Conservation (phyloP, 2,113 vertebrate genomes). For the Lagopus muta region DNA sequence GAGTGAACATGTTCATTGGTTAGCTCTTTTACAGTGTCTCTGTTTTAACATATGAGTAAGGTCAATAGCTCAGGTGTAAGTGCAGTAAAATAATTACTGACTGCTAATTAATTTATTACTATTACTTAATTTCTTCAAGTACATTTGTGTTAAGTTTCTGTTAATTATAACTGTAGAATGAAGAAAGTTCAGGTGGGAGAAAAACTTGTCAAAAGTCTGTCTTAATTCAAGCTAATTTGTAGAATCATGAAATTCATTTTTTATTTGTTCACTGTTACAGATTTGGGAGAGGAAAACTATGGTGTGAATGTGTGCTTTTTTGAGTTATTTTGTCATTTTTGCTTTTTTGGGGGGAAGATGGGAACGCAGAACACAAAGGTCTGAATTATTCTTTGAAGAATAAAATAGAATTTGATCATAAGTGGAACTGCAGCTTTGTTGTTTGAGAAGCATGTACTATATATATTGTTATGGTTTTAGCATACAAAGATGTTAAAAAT, state of each 20-base stretch:
- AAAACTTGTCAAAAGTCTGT: neutral
- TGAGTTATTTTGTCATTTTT: neutral
- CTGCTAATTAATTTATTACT: constrained; percentile 34
- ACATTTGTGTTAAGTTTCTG: constrained; percentile 8
- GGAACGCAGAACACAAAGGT: neutral
- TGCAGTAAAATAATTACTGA: constrained; percentile 49
- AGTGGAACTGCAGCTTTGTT: neutral
- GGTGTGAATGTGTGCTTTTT: neutral
- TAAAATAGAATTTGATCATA: neutral
- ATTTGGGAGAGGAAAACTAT: neutral
- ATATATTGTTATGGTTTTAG: neutral
- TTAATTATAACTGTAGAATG: constrained; percentile 35
- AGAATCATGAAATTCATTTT: neutral
- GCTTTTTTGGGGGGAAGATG: neutral
- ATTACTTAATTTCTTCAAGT: constrained; percentile 30
- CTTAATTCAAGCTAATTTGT: constrained; percentile 10
- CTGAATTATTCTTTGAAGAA: neutral
- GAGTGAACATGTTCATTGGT: neutral
- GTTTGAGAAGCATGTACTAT: neutral
- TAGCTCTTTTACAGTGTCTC: neutral
- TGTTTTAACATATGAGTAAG: constrained; percentile 15
- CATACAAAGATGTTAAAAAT: neutral
- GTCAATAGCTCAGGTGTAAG: constrained; percentile 39
- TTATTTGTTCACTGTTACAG: neutral
- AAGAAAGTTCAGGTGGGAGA: neutral